Evolutionary conservation across 2,888 invertebrate species (phyloP), one percentile per base, ranked within the genome.

Genomic region (Xiphydria camelus): DNA sequence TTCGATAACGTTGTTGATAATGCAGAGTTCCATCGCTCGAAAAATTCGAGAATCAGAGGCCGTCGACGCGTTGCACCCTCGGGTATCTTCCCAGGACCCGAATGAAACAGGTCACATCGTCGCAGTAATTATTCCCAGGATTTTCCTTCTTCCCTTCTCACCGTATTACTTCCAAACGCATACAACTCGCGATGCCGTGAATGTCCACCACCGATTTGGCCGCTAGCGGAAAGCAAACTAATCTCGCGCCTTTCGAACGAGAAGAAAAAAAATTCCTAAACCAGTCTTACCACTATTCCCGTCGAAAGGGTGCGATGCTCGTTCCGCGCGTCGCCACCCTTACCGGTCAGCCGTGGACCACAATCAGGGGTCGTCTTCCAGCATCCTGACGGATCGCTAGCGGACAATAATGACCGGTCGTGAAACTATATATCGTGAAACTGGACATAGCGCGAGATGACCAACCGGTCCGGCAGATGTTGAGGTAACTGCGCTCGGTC

Each of bases 391-490:
- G 71, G 70, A 68, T 71, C 69, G 66, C 64, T 64, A 52, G 41
- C 51, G 56, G 57, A 67, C 61, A 62, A 65, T 59, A 58, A 66
- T 57, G 63, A 65, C 66, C 65, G 65, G 61, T 64, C 58, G 47
- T 41, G 49, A 47, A 29, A 9, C 12, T 22, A 37, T 6, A 15
- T 5, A 37, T 57, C 53, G 49, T 50, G 49, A 61, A 61, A 66
- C 66, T 64, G 69, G 69, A 67, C 62, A 68, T 63, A 47, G 53
- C 56, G 55, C 51, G 63, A 68, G 68, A 71, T 69, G 68, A 69
- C 61, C 63, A 64, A 67, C 70, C 71, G 73, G 68, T 67, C 64
- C 55, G 67, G 73, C 75, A 75, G 75, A 75, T 75, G 75, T 67
- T 45, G 46, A 55, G 41, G 29, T 29, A 15, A n/a, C n/a, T n/a